Evolutionary conservation across 1,140 invertebrate genomes (phyloP), one percentile per base, ranked within the genome.

Genomic region (Drosophila pseudoananassae): DNA sequence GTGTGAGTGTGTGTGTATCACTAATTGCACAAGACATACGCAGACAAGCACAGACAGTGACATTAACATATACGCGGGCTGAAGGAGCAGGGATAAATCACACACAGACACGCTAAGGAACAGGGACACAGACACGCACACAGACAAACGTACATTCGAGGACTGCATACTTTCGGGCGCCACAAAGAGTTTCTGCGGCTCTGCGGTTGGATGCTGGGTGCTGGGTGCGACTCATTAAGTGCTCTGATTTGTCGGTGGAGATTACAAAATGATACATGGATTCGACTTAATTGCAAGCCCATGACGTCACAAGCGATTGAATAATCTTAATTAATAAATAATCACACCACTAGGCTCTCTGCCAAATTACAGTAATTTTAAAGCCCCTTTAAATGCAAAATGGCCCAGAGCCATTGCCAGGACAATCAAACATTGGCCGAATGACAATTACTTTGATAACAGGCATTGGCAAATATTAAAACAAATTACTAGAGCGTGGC

Each of bases 1-100:
- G 66, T 84, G n/a, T n/a, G n/a, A n/a, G n/a, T 23, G 64, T 63
- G 52, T 51, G 45, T 64, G 66, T 84, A 64, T 65, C 56, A 82
- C 83, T 88, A 85, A 83, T 83, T 85, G 82, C 81, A 81, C 55
- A 61, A 70, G 59, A 77, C 61, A 76, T 51, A 80, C 60, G 57
- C 31, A 76, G 50, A 69, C 59, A 65, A 15, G 69, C 54, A 65
- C 40, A 75, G 55, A 59, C 33, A 43, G 40, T 43, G 15, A 70
- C 59, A 73, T 80, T 72, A 81, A 73, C 66, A 72, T 63, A 80
- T 78, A 85, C 55, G 70, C 20, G 63, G 60, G 63, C 12, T n/a
- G 33, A 71, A 50, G 40, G 45, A 47, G 27, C 43, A 9, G 63
- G 58, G 63, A 65, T 66, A 65, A 66, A 66, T 68, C 57, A 61